Base-by-base conservation (phyloP, 2,888 invertebrate genomes). In the Mamestra brassicae region DNA sequence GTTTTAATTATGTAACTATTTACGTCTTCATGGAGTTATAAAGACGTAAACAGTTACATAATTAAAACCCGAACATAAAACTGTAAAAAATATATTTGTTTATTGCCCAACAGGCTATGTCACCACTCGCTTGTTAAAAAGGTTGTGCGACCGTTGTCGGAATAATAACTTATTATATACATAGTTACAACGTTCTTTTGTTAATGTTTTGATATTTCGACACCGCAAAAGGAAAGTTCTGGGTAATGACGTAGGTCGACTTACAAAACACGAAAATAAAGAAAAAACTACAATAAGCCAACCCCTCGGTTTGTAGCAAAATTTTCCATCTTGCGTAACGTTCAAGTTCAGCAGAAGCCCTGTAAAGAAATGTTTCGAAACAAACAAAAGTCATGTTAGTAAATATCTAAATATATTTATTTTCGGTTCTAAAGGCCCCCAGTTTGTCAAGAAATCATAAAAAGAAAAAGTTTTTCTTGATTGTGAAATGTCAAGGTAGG, bases 191-290 rank as follows among this genome's bases (percentile, higher is more conserved):
- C 15, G 15, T 54, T 54, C 52, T n/a, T 54, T 54, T 54, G n/a
- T 54, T 17, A 54, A 54, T 54, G n/a, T 54, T 54, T 54, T 54
- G n/a, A n/a, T 54, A 54, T n/a, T n/a, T 54, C 52, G n/a, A n/a
- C n/a, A 52, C 52, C 52, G 26, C 26, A 26, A 36, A 4, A 17
- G 58, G 58, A 17, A 38, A 17, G 2, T n/a, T 38, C 4, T n/a
- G 10, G 17, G 17, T n/a, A 60, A 38, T 60, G 60, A 60, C 60
- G 60, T n/a, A n/a, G 13, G 13, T 47, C 4, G 0, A 60, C 17
- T 38, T n/a, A 11, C n/a, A n/a, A 34, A 38, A 60, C 36, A 60
- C 3, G 36, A 60, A 60, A 38, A 38, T 8, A 38, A 60, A 60
- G 8, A 5, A 38, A 38, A 17, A 34, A 17, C 8, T 13, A 58